Base-by-base conservation (phyloP, 2,113 vertebrate species). In the Gallinago undulata region DNA sequence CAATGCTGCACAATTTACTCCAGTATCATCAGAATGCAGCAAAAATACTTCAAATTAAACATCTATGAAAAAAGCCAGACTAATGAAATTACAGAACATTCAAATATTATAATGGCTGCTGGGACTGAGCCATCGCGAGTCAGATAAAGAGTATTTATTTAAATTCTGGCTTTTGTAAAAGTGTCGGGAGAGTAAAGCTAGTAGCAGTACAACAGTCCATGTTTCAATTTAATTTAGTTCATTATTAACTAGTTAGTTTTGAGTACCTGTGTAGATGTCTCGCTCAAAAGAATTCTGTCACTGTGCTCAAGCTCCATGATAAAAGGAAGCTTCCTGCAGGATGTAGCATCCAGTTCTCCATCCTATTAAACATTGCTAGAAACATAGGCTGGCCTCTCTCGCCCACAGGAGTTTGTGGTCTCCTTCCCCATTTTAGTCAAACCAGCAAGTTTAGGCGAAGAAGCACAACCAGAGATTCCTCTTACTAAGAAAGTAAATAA, bases 271-370 rank as follows among this genome's bases (percentile, higher is more conserved):
- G 31, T 31, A 48, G 28, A 85, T 41, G 30, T 85, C 45, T 76
- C 2, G 0, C 74, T 82, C 35, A 51, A 23, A 60, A 64, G 48
- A 48, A 33, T 67, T 57, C 45, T 70, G 37, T 39, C 56, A 55
- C 73, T 1, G 0, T 23, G 39, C 30, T 69, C 23, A 21, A 53
- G 45, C 16, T 87, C n/a, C 35, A 15, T 0, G 2, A 47, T 3
- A 39, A 48, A 66, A 89, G n/a, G 45, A 37, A 68, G 28, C 7
- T 94, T 57, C 68, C 17, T 43, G 55, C 0, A 9, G 70, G 72
- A 25, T 33, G 19, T 7, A 17, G 37, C 27, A 28, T 13, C 74
- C 41, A 31, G 30, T 39, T 80, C 80, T 47, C 51, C 50, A 51
- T 21, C 73, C 50, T 33, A 31, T 37, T 18, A 48, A 57, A 39